These are phyloP conservation scores for Ictalurus furcatus DNA, from an alignment of 2,113 vertebrate genomes.

Conservation along the genomic window DNA sequence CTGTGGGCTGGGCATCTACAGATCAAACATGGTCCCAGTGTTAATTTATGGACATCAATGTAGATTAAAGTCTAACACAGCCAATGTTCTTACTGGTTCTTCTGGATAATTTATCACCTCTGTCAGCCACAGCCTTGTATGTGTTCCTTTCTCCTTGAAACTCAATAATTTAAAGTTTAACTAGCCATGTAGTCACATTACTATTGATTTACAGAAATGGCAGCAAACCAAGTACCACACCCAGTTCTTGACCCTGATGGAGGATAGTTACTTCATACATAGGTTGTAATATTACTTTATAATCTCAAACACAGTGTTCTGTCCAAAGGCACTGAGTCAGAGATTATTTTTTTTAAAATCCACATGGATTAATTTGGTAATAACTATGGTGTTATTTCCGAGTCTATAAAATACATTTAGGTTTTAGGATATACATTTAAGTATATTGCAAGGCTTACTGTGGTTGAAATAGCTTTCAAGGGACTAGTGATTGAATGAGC, in stretches of 20 bases:
- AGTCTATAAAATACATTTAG: conserved; percentile 18
- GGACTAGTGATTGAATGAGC: neutral
- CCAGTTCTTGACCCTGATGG: neutral
- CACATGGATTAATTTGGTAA: conserved; percentile 38
- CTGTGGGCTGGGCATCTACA: conserved; percentile 89
- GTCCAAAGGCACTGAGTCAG: conserved; percentile 16
- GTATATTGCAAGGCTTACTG: conserved; percentile 29
- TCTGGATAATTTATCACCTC: conserved; percentile 39
- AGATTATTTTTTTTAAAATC: conserved; percentile 25
- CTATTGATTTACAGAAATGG: conserved; percentile 32
- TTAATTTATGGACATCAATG: conserved; percentile 24
- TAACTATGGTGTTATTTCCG: conserved; percentile 26
- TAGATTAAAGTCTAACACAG: conserved; percentile 28
- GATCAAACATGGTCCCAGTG: conserved; percentile 6
- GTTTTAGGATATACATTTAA: conserved; percentile 37
- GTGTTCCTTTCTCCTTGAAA: conserved; percentile 1
- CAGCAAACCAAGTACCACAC: conserved; percentile 25
- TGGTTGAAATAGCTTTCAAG: conserved; percentile 22
- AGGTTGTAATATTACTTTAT: conserved; percentile 20
- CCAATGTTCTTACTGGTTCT: neutral
- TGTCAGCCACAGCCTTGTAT: conserved; percentile 37
- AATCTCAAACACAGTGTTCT: neutral
- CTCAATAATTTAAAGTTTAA: conserved; percentile 23
- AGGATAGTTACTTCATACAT: neutral
- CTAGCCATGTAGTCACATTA: conserved; percentile 23